phyloP scores from a whole-genome alignment of 37 sponge, comb jelly and placozoan genomes.

The Mnemiopsis leidyi region DNA sequence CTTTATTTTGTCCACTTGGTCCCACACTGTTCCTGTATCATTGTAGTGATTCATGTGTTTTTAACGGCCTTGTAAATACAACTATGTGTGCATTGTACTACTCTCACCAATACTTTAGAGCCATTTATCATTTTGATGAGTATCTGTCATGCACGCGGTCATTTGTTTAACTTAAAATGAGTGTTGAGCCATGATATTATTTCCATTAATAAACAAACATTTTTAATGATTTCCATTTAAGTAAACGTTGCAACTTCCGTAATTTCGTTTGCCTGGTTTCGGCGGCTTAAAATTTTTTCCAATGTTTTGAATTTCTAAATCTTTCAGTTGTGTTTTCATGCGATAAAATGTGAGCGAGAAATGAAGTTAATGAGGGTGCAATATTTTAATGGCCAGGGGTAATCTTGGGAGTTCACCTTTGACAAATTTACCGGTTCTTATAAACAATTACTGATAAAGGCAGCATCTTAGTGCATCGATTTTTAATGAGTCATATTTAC shows the following conservation, averaged over 20 bases:
- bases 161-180: not conserved
- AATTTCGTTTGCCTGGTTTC: not conserved
- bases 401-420: not conserved
- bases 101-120: not conserved
- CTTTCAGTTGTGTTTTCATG: not conserved
- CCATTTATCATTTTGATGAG: not conserved
- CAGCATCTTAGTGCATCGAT: not conserved
- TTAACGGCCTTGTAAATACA: slow-evolving; percentile 39
- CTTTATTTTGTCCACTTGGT: not conserved
- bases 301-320: not conserved
- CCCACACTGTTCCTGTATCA: not conserved
- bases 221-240: not conserved
- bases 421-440: not conserved
- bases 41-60: slow-evolving; percentile 47
- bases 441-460: not conserved
- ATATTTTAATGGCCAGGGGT: not conserved
- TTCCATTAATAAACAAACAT: not conserved
- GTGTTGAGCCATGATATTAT: not conserved
- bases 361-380: not conserved
- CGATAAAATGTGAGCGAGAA: not conserved
- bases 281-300: not conserved
- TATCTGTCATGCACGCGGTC: not conserved
- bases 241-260: not conserved
- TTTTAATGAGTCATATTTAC: not conserved
- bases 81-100: slow-evolving; percentile 11